phyloP scores from a whole-genome alignment of 2,797 vertebrate genomes.

The Chrosomus eos region DNA sequence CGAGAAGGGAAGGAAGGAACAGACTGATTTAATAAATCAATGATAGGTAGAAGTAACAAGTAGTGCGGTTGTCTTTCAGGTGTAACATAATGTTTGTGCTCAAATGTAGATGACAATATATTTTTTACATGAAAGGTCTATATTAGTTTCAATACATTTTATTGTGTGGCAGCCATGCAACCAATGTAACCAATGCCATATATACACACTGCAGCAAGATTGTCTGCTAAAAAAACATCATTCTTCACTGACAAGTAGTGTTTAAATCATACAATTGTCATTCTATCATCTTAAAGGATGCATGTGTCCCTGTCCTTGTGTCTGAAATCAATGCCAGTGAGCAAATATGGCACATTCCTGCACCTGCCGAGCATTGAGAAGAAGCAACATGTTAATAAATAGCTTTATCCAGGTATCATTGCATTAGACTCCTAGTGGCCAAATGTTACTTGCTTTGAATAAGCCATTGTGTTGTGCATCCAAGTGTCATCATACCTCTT shows the following conservation, averaged over 20 bases:
- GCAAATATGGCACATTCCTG: neutral
- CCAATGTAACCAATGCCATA: neutral
- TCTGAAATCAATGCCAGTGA: neutral
- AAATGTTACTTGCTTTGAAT: neutral
- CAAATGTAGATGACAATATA: neutral
- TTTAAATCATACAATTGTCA: neutral
- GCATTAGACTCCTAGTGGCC: neutral
- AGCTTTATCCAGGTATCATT: neutral
- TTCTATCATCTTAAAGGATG: neutral
- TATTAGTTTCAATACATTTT: neutral
- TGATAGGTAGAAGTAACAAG: constrained; percentile 6
- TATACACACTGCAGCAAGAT: neutral
- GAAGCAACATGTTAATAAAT: neutral
- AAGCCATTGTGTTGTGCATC: neutral
- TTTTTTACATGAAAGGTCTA: neutral
- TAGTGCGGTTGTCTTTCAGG: neutral
- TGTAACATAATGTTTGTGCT: neutral
- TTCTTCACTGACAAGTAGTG: neutral
- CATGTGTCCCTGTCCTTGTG: neutral
- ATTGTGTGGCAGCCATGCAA: neutral
- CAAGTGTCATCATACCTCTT: neutral
- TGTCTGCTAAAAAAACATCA: neutral
- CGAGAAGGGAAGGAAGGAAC: constrained; percentile 10
- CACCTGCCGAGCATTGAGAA: neutral
- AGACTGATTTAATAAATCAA: constrained; percentile 29